Base-by-base conservation (phyloP, 2,888 invertebrate genomes). In the Tetragonisca angustula region DNA sequence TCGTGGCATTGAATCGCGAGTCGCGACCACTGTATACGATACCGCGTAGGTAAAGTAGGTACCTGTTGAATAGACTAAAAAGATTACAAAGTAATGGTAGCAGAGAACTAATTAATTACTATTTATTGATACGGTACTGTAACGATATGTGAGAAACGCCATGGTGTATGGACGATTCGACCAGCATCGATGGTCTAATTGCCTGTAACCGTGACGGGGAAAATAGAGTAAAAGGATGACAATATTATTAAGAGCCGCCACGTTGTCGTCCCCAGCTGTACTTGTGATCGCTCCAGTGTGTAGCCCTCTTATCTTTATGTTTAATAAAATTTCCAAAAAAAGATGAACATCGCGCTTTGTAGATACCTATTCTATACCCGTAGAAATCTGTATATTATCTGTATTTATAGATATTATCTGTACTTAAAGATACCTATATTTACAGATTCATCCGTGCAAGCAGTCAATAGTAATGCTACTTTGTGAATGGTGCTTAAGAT, bases 1-100 rank as follows among this genome's bases (percentile, higher is more conserved):
- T 93, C 89, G 92, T 91, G 89, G 92, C 92, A 90, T 92, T 90
- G 92, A 93, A 94, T 94, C 92, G 93, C 93, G 92, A 90, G 85
- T 89, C 92, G 93, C 92, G 92, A 93, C 90, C 86, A 91, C 92
- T 92, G 94, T 94, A 94, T 94, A 94, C 94, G 94, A 94, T 94
- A 94, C 94, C 94, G 94, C 90, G 94, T 94, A 94, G 94, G 94
- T 94, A 94, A 94, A 93, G 93, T 94, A 94, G 94, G 94, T 94
- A 94, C 94, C 94, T 94, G 94, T 94, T 92, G 92, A 88, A 88
- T 94, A 93, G 91, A 90, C 82, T 92, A 91, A 91, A 90, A 84
- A 73, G 79, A 84, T 91, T 90, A 90, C 89, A 91, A 91, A 91
- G 88, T 91, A 92, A 92, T 88, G 87, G 88, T 91, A 91, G 92